These are phyloP conservation scores for Scaptomyza caliginosa DNA, from an alignment of 2,888 invertebrate species.

Conservation along the genomic window DNA sequence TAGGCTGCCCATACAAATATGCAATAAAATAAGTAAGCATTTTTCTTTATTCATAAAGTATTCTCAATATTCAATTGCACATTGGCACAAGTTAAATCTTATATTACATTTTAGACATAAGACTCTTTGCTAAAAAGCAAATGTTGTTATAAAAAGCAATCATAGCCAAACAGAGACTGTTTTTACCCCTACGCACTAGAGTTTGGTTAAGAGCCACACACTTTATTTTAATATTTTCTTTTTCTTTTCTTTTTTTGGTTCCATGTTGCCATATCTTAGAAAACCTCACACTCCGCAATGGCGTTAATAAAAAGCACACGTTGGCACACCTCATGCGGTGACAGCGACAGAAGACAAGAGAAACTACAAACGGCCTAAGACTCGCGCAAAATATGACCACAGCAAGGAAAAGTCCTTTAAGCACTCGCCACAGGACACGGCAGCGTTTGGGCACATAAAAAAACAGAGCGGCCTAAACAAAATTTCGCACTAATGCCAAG, in stretches of 20 bases:
- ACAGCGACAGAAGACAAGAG: constrained; percentile 45
- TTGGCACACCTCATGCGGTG: constrained; percentile 73
- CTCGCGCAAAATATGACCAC: constrained; percentile 70
- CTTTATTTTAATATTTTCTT: constrained; percentile 15
- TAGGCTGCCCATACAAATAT: too few species aligned
- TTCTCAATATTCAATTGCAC: too few species aligned
- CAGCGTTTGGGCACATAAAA: constrained; percentile 7
- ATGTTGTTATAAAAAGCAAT: background rate
- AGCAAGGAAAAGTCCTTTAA: constrained; percentile 69
- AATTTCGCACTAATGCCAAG: constrained; percentile 63
- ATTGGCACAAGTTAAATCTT: too few species aligned
- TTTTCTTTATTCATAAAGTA: too few species aligned
- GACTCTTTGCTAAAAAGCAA: background rate
- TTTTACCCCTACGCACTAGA: background rate
- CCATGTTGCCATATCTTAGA: constrained; percentile 30
- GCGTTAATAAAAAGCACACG: constrained; percentile 63
- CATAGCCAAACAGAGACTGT: background rate
- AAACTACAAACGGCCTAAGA: constrained; percentile 47
- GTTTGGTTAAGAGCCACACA: constrained; percentile 1
- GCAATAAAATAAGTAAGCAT: too few species aligned
- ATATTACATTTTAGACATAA: too few species aligned
- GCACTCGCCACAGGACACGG: constrained; percentile 75
- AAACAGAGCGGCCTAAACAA: constrained; percentile 68
- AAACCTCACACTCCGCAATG: constrained; percentile 39
- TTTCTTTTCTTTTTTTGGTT: constrained; percentile 2